These are phyloP conservation scores for Thunnus thynnus DNA, from an alignment of 2,113 vertebrate species.

Conservation along the genomic window DNA sequence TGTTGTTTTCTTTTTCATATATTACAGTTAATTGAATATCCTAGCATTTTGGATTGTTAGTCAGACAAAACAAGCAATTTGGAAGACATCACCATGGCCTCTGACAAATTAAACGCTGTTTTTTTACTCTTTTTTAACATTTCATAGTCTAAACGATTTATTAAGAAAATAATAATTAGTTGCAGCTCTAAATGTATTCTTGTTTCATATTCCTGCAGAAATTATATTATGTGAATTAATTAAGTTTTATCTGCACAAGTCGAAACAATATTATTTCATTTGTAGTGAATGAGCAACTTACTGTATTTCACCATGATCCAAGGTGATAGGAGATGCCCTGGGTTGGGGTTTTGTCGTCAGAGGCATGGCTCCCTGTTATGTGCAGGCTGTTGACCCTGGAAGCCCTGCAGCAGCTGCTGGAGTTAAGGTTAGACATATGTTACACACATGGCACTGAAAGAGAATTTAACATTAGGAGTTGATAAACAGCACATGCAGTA, in stretches of 20 bases:
- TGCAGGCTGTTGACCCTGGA: constrained; percentile 92
- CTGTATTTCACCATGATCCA: constrained; percentile 13
- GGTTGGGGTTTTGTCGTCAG: constrained; percentile 93
- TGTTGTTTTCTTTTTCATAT: no score
- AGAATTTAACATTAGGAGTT: not conserved
- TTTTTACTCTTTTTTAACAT: no score
- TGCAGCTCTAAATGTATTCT: no score
- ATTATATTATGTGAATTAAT: not conserved
- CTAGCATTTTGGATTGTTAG: no score
- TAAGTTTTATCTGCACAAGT: not conserved
- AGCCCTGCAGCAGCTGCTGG: constrained; percentile 91
- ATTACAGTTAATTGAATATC: no score
- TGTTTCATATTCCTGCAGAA: not conserved
- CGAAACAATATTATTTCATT: not conserved
- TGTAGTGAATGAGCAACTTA: not conserved
- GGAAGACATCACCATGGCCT: no score
- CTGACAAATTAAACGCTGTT: no score
- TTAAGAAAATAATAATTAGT: no score
- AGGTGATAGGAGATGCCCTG: constrained; percentile 91
- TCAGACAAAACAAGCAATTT: no score
- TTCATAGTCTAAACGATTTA: no score
- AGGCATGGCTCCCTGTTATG: constrained; percentile 88
- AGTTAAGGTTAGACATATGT: constrained; percentile 85
- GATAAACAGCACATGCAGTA: not conserved
- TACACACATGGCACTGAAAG: not conserved